phyloP scores from a whole-genome alignment of 2,888 invertebrate genomes.

The Orthosia cruda region DNA sequence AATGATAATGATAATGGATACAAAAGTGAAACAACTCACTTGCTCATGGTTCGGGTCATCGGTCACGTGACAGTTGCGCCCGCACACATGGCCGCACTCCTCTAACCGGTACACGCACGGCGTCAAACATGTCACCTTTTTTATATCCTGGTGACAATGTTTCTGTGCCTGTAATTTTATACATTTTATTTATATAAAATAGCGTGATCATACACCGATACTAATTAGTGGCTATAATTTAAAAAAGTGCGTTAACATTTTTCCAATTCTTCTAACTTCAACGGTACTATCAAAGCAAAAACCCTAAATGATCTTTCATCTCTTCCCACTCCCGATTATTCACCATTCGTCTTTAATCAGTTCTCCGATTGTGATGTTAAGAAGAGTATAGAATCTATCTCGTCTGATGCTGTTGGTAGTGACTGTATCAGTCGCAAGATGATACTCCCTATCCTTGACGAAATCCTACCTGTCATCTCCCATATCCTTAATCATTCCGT shows the following conservation, averaged over 20 bases:
- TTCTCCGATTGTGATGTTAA: too few relatives aligned
- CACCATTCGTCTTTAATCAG: too few relatives aligned
- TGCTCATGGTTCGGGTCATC: constrained; percentile 92
- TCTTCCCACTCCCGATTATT: too few relatives aligned
- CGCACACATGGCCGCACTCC: constrained; percentile 93
- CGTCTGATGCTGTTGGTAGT: too few relatives aligned
- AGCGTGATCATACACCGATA: not conserved
- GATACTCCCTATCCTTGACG: too few relatives aligned
- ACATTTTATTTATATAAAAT: constrained; percentile 8
- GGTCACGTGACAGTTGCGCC: constrained; percentile 90
- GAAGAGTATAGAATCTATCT: too few relatives aligned
- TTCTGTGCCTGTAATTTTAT: constrained; percentile 80
- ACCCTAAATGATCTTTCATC: too few relatives aligned
- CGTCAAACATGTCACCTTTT: constrained; percentile 81
- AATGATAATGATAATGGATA: not conserved
- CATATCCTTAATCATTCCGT: too few relatives aligned
- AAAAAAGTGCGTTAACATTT: not conserved
- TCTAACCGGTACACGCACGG: constrained; percentile 90
- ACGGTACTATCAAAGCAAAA: too few relatives aligned
- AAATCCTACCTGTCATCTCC: too few relatives aligned
- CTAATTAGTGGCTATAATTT: not conserved
- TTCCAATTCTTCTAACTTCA: too few relatives aligned
- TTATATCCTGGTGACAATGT: constrained; percentile 82
- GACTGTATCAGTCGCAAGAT: too few relatives aligned
- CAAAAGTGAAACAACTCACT: constrained; percentile 75